A percentile compares a stretch with the other conserved stretches of the same genome.
These are phyloP conservation scores for Cantharis lateralis DNA, from an alignment of 2,888 invertebrate genomes.

Conservation along the genomic window DNA sequence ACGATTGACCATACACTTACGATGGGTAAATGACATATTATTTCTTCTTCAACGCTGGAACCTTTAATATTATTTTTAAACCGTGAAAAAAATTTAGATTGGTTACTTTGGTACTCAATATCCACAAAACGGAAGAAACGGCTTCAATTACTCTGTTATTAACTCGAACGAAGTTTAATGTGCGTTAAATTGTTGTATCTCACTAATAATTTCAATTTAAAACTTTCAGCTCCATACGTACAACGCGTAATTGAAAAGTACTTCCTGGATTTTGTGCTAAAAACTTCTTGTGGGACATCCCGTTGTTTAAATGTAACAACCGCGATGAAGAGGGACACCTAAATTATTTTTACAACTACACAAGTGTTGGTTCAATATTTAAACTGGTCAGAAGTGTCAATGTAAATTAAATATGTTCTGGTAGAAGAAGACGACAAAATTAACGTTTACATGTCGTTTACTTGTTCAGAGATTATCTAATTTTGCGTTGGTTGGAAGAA, in stretches of 20 bases:
- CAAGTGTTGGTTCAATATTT: not conserved
- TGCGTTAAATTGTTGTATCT: not conserved
- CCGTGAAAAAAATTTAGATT: not conserved
- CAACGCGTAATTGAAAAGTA: not conserved
- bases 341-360: not conserved
- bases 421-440: not conserved
- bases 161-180: not conserved
- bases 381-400: not conserved
- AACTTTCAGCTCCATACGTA: not conserved
- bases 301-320: not conserved
- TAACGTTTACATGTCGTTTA: not conserved
- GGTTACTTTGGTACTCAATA: not conserved
- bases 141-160: not conserved
- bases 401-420: not conserved
- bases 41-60: too few relatives aligned
- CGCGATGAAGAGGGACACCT: not conserved
- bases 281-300: not conserved
- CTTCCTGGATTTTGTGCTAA: not conserved
- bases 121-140: not conserved
- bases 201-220: not conserved
- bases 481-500: not conserved
- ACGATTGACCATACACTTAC: too few relatives aligned
- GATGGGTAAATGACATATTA: too few relatives aligned
- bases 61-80: not conserved
- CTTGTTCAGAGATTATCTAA: not conserved